Conservation (phyloP, 2,797 vertebrate genomes). For the Gadopsis bispinosus region DNA sequence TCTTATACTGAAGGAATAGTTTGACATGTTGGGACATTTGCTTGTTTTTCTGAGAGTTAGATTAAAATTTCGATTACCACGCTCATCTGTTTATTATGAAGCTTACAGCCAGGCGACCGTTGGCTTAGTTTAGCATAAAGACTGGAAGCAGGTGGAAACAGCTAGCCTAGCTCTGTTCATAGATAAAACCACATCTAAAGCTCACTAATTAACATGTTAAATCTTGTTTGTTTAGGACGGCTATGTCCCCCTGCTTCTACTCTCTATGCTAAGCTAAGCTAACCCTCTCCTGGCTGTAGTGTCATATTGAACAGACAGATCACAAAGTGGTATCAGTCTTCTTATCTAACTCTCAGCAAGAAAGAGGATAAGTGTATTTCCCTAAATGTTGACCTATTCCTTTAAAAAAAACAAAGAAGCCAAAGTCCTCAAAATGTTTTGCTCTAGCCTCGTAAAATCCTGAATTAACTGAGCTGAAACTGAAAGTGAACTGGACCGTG, state of each 20-base stretch:
- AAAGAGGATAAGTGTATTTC: neutral
- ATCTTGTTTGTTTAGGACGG: neutral
- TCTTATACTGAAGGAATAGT: neutral
- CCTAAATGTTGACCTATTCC: neutral
- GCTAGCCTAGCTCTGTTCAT: neutral
- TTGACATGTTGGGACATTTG: neutral
- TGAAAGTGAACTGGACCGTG: conserved; percentile 7
- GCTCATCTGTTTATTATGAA: neutral
- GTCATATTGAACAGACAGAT: conserved; percentile 4
- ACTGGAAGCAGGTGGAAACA: neutral
- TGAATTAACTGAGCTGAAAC: conserved; percentile 10
- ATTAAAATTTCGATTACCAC: neutral
- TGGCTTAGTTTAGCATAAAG: neutral
- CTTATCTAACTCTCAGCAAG: neutral
- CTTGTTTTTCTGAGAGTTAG: neutral
- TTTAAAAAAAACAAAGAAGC: neutral
- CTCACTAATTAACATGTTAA: neutral
- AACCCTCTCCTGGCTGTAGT: neutral
- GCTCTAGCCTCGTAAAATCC: neutral
- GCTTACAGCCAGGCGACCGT: neutral
- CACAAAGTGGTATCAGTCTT: neutral
- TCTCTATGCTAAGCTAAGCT: conserved; percentile 9
- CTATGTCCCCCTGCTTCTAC: neutral
- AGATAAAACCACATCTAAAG: neutral
- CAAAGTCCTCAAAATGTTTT: neutral